These are phyloP conservation scores for Stichodactyla helianthus DNA, from an alignment of 64 coral and sea anemone species.

Conservation along the genomic window DNA sequence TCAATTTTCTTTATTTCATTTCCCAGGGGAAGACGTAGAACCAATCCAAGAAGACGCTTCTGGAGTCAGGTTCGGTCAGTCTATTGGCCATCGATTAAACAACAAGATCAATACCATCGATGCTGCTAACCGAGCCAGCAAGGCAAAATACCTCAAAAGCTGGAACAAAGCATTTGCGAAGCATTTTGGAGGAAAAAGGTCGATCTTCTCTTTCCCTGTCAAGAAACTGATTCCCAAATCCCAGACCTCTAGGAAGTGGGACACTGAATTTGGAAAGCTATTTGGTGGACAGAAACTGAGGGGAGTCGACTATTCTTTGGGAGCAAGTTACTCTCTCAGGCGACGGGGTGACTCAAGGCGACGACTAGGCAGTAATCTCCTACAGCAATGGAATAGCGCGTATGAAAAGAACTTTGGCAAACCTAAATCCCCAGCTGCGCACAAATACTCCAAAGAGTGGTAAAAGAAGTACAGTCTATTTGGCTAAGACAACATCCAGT, in stretches of 20 bases:
- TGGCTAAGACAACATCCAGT: not conserved
- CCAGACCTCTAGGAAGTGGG: not conserved
- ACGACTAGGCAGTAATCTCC: not conserved
- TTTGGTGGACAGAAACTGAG: not conserved
- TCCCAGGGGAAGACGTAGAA: not conserved
- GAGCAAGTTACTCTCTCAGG: not conserved
- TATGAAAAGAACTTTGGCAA: not conserved
- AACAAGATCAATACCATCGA: not conserved
- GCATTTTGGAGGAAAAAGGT: constrained; percentile 7
- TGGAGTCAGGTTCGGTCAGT: not conserved
- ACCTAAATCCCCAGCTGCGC: not conserved
- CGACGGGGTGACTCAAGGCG: not conserved
- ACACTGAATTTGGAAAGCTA: not conserved
- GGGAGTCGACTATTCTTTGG: not conserved
- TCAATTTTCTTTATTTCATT: not conserved
- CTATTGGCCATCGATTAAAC: not conserved
- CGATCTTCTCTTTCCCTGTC: not conserved
- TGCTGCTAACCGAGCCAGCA: not conserved
- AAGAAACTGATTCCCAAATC: not conserved
- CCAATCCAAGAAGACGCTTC: not conserved
- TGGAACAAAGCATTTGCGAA: not conserved
- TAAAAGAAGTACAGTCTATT: not conserved
- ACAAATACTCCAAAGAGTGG: not conserved
- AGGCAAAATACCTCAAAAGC: not conserved
- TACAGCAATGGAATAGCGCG: not conserved